These are phyloP conservation scores for Oxygymnocypris stewartii DNA, from an alignment of 2,113 vertebrate genomes.

Conservation along the genomic window DNA sequence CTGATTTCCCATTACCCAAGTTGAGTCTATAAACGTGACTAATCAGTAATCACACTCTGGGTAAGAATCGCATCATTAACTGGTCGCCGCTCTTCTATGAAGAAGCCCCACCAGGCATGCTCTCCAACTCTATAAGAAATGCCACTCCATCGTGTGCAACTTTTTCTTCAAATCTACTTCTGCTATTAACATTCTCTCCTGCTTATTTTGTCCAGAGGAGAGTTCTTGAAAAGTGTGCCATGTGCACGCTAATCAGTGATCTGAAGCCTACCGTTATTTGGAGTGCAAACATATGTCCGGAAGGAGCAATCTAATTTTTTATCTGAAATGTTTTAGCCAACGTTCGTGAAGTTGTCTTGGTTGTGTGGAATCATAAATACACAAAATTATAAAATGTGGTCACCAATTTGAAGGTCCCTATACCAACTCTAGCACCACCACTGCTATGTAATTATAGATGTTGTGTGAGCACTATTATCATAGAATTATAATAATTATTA, in stretches of 20 bases:
- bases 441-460: too few relatives aligned
- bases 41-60: constrained; percentile 27
- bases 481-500: too few relatives aligned
- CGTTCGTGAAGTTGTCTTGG: neutral
- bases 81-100: neutral
- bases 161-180: neutral
- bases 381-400: too few relatives aligned
- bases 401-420: too few relatives aligned
- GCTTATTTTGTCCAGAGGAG: constrained; percentile 33
- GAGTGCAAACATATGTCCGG: constrained; percentile 10
- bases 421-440: too few relatives aligned
- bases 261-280: constrained; percentile 2
- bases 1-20: constrained; percentile 27
- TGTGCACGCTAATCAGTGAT: constrained; percentile 33
- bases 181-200: constrained; percentile 7
- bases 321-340: neutral
- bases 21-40: constrained; percentile 26
- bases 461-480: too few relatives aligned
- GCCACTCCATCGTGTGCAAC: neutral
- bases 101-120: constrained; percentile 7
- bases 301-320: neutral
- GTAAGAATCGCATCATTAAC: constrained; percentile 41
- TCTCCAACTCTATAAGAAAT: constrained; percentile 4
- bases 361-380: neutral
- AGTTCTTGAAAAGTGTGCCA: constrained; percentile 35